These are phyloP conservation scores for Leuciscus idus DNA, from an alignment of 2,113 vertebrate species.

Conservation along the genomic window DNA sequence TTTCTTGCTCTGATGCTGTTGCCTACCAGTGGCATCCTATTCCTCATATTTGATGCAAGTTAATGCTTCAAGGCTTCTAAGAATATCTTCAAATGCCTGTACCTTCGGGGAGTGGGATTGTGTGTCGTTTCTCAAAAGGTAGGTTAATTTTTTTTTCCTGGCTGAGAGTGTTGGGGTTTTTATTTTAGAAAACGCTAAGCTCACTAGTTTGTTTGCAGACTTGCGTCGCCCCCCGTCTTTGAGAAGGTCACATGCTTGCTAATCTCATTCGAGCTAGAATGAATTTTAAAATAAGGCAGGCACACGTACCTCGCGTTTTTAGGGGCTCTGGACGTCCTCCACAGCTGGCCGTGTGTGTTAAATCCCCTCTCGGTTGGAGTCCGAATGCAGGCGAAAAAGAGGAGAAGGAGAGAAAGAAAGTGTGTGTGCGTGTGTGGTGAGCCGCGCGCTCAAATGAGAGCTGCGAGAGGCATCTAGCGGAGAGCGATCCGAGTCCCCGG, in stretches of 20 bases:
- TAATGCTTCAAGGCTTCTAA: conserved; percentile 76
- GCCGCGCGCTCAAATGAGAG: conserved; percentile 65
- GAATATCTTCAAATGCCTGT: conserved; percentile 96
- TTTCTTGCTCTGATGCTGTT: conserved; percentile 84
- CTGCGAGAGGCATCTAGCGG: conserved; percentile 85
- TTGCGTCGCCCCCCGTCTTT: conserved; percentile 37
- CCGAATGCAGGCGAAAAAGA: conserved; percentile 60
- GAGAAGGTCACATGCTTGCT: conserved; percentile 51
- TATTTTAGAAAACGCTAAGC: conserved; percentile 43
- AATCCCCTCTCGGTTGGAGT: conserved; percentile 76
- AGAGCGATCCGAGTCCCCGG: conserved; percentile 84
- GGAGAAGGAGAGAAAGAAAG: conserved; percentile 75
- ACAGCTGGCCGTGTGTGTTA: conserved; percentile 75
- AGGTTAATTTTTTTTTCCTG: conserved; percentile 81
- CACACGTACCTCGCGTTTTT: conserved; percentile 70
- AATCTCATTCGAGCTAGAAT: conserved; percentile 62
- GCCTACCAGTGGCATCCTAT: conserved; percentile 81
- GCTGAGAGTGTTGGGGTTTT: conserved; percentile 14
- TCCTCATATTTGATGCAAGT: conserved; percentile 80
- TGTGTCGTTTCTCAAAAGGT: conserved; percentile 91
- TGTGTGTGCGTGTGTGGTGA: conserved; percentile 49
- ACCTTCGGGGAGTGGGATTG: conserved; percentile 87
- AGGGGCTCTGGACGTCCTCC: conserved; percentile 48
- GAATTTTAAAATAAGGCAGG: conserved; percentile 58
- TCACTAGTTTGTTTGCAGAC: conserved; percentile 68